Evolutionary conservation across 2,888 invertebrate species (phyloP).

Genomic region (Rhingia rostrata): DNA sequence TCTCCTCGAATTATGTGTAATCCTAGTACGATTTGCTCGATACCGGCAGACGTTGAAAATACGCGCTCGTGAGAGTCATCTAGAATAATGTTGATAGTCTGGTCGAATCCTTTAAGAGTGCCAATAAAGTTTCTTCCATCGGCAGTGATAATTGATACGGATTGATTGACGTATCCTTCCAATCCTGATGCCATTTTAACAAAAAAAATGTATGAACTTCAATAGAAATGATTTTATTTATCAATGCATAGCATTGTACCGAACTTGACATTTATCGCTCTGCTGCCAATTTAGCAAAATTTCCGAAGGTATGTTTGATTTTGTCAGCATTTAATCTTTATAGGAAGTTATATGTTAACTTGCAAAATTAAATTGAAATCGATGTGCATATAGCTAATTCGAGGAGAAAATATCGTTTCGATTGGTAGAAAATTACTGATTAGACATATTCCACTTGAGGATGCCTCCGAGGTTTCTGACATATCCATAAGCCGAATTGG

Average conservation of each 20-base stretch:
- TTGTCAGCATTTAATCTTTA: too few relatives aligned
- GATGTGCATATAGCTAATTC: too few relatives aligned
- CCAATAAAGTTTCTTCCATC: slow-evolving; percentile 99
- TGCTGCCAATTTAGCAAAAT: too few relatives aligned
- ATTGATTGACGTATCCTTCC: slow-evolving; percentile 94
- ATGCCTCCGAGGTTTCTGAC: too few relatives aligned
- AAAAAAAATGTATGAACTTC: neutral
- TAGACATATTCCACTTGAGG: too few relatives aligned
- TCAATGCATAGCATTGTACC: neutral
- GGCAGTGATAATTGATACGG: slow-evolving; percentile 96
- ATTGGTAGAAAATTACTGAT: too few relatives aligned
- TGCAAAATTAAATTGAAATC: too few relatives aligned
- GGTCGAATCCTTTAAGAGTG: slow-evolving; percentile 98
- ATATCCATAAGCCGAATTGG: too few relatives aligned
- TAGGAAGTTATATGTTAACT: too few relatives aligned
- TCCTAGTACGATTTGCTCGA: slow-evolving; percentile 97
- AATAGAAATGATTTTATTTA: slow-evolving; percentile 4
- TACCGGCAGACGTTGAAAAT: slow-evolving; percentile 95
- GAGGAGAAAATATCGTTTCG: too few relatives aligned
- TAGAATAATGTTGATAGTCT: slow-evolving; percentile 98
- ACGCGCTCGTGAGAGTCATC: slow-evolving; percentile 99
- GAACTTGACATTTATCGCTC: slow-evolving; percentile 19
- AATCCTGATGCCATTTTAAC: slow-evolving; percentile 90
- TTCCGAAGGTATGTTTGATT: too few relatives aligned
- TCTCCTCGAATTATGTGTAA: slow-evolving; percentile 99